phyloP scores from a whole-genome alignment of 2,113 vertebrate species.

The Xiphophorus maculatus region DNA sequence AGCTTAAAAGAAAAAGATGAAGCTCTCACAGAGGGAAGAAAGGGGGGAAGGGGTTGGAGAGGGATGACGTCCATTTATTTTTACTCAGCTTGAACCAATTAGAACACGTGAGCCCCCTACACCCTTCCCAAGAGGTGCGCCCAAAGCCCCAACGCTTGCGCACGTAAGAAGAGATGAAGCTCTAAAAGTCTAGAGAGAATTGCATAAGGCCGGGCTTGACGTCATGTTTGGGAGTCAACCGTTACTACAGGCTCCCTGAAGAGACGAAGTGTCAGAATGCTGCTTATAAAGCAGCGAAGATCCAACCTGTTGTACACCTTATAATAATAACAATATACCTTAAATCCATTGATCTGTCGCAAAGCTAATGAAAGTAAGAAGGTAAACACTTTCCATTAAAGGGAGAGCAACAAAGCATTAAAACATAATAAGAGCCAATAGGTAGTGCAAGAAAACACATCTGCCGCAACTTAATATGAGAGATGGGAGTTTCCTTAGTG shows the following conservation, averaged over 20 bases:
- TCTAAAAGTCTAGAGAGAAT: constrained; percentile 54
- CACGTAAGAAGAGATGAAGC: constrained; percentile 16
- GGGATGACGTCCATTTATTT: constrained; percentile 46
- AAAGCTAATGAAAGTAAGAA: not conserved
- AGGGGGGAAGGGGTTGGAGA: constrained; percentile 15
- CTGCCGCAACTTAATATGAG: constrained; percentile 40
- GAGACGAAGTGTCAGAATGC: constrained; percentile 55
- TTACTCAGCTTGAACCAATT: constrained; percentile 72
- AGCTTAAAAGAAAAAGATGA: constrained; percentile 14
- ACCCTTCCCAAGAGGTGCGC: constrained; percentile 45
- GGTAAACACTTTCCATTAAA: not conserved
- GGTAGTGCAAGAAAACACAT: constrained; percentile 32
- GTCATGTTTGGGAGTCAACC: constrained; percentile 52
- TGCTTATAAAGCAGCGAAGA: constrained; percentile 35
- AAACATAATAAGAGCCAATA: not conserved
- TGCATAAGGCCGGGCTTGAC: constrained; percentile 54
- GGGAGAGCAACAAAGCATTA: not conserved
- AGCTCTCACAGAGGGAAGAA: not conserved
- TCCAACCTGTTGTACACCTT: constrained; percentile 1
- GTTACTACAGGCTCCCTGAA: constrained; percentile 18
- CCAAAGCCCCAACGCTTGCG: constrained; percentile 5
- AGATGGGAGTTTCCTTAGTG: constrained; percentile 42
- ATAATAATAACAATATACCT: not conserved
- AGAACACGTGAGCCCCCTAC: constrained; percentile 52
- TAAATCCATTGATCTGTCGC: constrained; percentile 4